These are phyloP conservation scores for Carapus acus DNA, from an alignment of 2,797 vertebrate species.

Conservation along the genomic window DNA sequence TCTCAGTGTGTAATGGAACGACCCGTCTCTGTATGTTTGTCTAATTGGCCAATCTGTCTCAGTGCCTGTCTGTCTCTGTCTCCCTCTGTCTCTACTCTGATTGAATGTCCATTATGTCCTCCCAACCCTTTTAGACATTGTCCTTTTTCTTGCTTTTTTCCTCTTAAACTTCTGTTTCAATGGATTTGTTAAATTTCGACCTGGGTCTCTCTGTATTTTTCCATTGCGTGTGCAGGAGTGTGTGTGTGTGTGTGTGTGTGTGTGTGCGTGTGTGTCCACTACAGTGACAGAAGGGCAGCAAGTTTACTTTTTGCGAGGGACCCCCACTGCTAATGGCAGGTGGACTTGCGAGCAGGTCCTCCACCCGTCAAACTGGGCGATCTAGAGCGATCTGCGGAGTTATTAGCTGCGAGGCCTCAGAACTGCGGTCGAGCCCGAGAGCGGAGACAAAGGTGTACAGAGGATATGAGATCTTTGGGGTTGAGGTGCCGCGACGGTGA, in stretches of 20 bases:
- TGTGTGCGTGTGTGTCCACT: background rate
- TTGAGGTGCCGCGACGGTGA: slow-evolving; percentile 57
- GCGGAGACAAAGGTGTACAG: slow-evolving; percentile 62
- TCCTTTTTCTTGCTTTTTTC: slow-evolving; percentile 16
- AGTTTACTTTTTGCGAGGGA: background rate
- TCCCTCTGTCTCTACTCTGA: too few species aligned
- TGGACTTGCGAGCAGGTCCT: slow-evolving; percentile 32
- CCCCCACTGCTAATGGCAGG: slow-evolving; percentile 26
- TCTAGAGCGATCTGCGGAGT: slow-evolving; percentile 30
- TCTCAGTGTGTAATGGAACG: slow-evolving; percentile 59
- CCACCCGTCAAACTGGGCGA: background rate
- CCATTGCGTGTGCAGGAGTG: slow-evolving; percentile 1
- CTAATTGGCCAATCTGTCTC: slow-evolving; percentile 64
- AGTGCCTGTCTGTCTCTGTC: slow-evolving; percentile 45
- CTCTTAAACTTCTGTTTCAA: slow-evolving; percentile 11
- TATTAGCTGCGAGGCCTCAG: slow-evolving; percentile 52
- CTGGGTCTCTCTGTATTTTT: too few species aligned
- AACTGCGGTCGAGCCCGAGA: slow-evolving; percentile 35
- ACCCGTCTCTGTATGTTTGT: slow-evolving; percentile 62
- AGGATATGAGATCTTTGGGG: slow-evolving; percentile 68
- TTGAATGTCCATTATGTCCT: slow-evolving; percentile 35
- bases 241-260: slow-evolving; percentile 5
- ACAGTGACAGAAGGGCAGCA: background rate
- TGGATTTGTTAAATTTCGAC: too few species aligned
- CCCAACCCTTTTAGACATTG: slow-evolving; percentile 22